These are phyloP conservation scores for Drosophila multiciliata DNA, from an alignment of 2,888 invertebrate genomes.

Conservation along the genomic window DNA sequence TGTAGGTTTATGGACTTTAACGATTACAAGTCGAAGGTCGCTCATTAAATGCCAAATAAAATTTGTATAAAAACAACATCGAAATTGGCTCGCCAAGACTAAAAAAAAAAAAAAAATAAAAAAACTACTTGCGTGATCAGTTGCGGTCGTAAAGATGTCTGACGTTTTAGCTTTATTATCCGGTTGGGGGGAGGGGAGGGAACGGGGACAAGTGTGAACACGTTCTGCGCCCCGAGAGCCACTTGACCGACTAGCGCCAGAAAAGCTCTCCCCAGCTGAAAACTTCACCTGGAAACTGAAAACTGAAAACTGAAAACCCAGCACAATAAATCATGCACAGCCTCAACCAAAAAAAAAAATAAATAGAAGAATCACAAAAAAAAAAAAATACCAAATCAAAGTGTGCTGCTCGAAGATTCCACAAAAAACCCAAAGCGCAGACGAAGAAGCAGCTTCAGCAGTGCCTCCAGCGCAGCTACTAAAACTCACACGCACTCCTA, in stretches of 20 bases:
- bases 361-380: neutral
- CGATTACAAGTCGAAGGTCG: conserved; percentile 81
- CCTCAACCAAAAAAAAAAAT: conserved; percentile 25
- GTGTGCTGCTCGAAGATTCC: conserved; percentile 69
- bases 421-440: conserved; percentile 44
- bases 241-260: conserved; percentile 62
- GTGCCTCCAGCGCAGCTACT: conserved; percentile 54
- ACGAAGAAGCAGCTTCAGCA: conserved; percentile 33
- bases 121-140: conserved; percentile 67
- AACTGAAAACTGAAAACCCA: conserved; percentile 18
- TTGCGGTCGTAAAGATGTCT: conserved; percentile 48
- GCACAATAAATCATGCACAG: conserved; percentile 71
- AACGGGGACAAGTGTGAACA: conserved; percentile 65
- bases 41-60: conserved; percentile 81
- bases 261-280: conserved; percentile 34
- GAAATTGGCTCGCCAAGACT: conserved; percentile 62
- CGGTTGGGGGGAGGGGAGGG: no score
- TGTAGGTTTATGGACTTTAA: conserved; percentile 73
- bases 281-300: conserved; percentile 32
- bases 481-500: conserved; percentile 43
- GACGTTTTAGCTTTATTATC: conserved; percentile 1
- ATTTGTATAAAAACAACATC: conserved; percentile 65
- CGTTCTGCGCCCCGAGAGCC: conserved; percentile 65
- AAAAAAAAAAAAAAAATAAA: no score
- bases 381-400: conserved; percentile 64